A percentile compares a stretch with the other conserved stretches of the same genome.
These are phyloP conservation scores for Acholoe squamosa DNA, from an alignment of 2,888 invertebrate genomes.

Conservation along the genomic window DNA sequence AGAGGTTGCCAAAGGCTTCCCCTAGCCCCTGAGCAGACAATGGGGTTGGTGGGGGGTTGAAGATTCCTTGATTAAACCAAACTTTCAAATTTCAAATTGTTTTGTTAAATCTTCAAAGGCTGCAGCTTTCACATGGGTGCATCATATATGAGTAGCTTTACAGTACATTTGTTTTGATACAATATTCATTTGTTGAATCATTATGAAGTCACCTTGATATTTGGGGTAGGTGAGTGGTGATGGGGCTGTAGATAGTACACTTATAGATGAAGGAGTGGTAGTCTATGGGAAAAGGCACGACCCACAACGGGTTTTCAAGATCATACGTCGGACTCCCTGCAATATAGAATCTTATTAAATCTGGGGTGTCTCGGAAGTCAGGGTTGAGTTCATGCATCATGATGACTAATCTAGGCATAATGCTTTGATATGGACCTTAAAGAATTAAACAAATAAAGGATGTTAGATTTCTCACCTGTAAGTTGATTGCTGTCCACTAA, in stretches of 20 bases:
- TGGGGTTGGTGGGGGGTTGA: too few species aligned
- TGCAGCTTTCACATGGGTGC: too few species aligned
- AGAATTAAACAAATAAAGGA: background rate
- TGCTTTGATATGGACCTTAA: background rate
- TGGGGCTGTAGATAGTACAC: background rate
- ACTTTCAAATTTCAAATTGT: too few species aligned
- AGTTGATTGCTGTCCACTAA: background rate
- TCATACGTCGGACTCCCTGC: background rate
- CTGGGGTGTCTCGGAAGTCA: background rate
- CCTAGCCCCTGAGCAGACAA: too few species aligned
- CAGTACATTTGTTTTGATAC: too few species aligned
- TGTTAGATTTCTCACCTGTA: background rate
- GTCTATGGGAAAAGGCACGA: background rate
- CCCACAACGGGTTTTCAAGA: background rate
- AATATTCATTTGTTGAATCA: too few species aligned
- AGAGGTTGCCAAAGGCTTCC: too few species aligned
- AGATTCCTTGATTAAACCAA: too few species aligned
- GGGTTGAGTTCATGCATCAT: background rate
- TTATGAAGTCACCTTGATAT: background rate
- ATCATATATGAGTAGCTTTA: too few species aligned
- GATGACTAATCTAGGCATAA: background rate
- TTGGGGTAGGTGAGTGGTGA: background rate
- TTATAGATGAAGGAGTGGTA: constrained; percentile 3
- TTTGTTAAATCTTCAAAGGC: too few species aligned
- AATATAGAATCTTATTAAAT: background rate